Base-by-base conservation (phyloP, 2,797 vertebrate genomes). In the Macrochelys suwanniensis region DNA sequence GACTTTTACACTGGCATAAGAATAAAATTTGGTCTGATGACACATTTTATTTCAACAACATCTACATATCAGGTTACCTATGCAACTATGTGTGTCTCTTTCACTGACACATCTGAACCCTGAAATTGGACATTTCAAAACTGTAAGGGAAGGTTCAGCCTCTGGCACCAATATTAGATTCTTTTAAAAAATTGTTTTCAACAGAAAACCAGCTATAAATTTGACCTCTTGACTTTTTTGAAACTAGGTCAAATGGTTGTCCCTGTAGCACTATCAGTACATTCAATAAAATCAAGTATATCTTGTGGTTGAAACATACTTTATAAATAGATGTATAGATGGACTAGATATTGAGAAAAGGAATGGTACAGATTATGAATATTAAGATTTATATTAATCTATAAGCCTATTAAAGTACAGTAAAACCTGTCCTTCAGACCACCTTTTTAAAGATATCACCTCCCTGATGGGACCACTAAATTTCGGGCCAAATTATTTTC, bases 361-460 rank as follows among this genome's bases (percentile, higher is more conserved):
- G 97, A 98, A 98, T 98, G 98, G 98, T 98, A 98, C 98, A 98
- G 98, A 98, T 98, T 98, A 98, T 98, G 98, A 98, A 98, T 98
- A 98, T 98, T 98, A 98, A 98, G 98, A 98, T 98, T 98, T 98
- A 98, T 98, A 98, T 98, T 98, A 98, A 98, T 98, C 98, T 98
- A 98, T 98, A 98, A 98, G 98, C 98, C 98, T 98, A 98, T 98
- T 98, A 98, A 98, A 98, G 98, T 98, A 98, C 98, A 98, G 98
- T 98, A 98, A 98, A 98, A 98, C 98, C 98, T 98, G 98, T 98
- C 98, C 98, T 98, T 98, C 98, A 98, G 98, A 98, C 98, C 98
- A 98, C 98, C 98, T 98, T 98, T 98, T 98, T 98, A 98, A 98
- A 98, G 98, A 98, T 98, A 98, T 98, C 98, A 97, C 98, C 97